phyloP scores from a whole-genome alignment of 2,888 invertebrate genomes.

The Labia minor region DNA sequence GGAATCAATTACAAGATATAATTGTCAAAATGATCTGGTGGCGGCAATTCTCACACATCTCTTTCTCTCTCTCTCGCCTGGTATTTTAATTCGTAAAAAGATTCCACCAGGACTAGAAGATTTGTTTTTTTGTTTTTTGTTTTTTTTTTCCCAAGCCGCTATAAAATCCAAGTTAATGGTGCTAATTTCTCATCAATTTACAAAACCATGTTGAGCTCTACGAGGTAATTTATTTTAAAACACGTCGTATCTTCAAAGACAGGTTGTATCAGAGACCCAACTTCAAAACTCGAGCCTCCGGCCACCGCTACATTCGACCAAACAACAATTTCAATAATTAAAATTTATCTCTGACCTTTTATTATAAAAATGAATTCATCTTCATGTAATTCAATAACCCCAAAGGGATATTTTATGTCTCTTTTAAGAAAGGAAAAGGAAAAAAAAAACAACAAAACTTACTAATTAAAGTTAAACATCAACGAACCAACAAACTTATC shows the following conservation, averaged over 20 bases:
- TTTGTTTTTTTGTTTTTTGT: too few species aligned
- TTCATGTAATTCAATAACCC: background rate
- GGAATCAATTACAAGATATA: slow-evolving; percentile 13
- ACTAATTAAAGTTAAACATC: too few species aligned
- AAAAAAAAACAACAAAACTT: too few species aligned
- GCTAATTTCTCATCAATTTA: slow-evolving; percentile 13
- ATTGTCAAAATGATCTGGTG: background rate
- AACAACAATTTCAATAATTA: background rate
- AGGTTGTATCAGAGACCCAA: background rate
- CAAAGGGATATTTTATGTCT: background rate
- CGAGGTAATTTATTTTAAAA: background rate
- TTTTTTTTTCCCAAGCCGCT: background rate
- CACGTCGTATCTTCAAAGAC: slow-evolving; percentile 1
- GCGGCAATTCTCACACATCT: background rate
- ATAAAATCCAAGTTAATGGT: slow-evolving; percentile 1
- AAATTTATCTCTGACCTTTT: background rate
- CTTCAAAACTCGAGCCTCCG: background rate
- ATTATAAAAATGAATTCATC: background rate
- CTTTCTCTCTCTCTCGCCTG: background rate
- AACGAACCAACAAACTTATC: too few species aligned
- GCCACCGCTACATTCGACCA: background rate
- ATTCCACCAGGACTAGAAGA: background rate
- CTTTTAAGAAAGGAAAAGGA: background rate
- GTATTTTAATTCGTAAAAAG: background rate
- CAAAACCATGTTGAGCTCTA: slow-evolving; percentile 13